Conservation (phyloP, 2,113 vertebrate genomes). For the Lampris megalopsis region DNA sequence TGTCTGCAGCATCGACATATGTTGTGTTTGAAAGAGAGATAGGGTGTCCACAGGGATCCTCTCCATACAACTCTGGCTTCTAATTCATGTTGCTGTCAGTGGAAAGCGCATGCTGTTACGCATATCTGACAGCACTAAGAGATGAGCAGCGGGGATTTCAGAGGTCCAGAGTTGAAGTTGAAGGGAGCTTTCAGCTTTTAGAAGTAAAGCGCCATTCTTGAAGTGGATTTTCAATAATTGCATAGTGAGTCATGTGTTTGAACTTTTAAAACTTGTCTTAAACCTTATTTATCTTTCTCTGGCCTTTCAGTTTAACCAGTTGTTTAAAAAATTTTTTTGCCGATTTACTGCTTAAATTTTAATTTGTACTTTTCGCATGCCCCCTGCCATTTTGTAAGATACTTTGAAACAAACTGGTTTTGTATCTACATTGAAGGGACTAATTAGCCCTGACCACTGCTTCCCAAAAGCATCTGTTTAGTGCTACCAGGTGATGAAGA, state of each 20-base stretch:
- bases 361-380: no score
- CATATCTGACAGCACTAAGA: slow-evolving; percentile 44
- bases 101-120: slow-evolving; percentile 46
- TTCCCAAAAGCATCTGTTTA: no score
- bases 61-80: not conserved
- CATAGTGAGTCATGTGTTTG: slow-evolving; percentile 6
- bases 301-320: no score
- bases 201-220: not conserved
- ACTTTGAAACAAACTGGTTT: no score
- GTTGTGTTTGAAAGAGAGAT: not conserved
- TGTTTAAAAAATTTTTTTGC: no score
- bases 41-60: not conserved
- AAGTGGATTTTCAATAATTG: slow-evolving; percentile 52
- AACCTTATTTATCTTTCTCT: no score
- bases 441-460: not conserved
- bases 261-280: no score
- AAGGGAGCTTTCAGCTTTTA: slow-evolving; percentile 44
- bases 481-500: no score
- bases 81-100: slow-evolving; percentile 19
- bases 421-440: no score
- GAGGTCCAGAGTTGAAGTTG: slow-evolving; percentile 31
- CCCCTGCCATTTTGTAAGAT: no score
- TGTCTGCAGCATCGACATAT: slow-evolving; percentile 8
- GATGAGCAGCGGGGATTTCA: slow-evolving; percentile 47
- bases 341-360: no score